Evolutionary conservation across 2,113 vertebrate species (phyloP), one percentile per base, ranked within the genome.

Genomic region (Apeltes quadracus): DNA sequence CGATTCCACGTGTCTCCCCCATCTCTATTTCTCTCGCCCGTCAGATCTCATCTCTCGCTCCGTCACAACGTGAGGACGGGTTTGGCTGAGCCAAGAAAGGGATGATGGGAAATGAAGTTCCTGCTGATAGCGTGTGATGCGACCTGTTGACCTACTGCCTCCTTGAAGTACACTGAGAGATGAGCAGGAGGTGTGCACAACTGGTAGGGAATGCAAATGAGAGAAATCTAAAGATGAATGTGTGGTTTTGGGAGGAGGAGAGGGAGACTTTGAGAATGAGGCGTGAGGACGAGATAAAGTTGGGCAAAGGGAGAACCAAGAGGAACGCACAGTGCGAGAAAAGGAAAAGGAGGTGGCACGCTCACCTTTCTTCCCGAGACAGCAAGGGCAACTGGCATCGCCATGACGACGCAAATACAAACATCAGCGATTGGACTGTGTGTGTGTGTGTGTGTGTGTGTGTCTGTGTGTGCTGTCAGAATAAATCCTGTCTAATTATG

Each of bases 101-200:
- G 76, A 88, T 86, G 84, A 84, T 89, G 81, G 91, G 86, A 86
- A 87, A 89, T 82, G 58, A 83, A 90, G 85, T 88, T 83, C 83
- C 79, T 2, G 63, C 71, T 68, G 77, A 53, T 77, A 74, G 55
- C n/a, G 46, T 63, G 69, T 61, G 64, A 77, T 38, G 72, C 55
- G 85, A 92, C 79, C 85, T 67, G 9, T 53, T 84, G 81, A 85
- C 85, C 83, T 64, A 5, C 62, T n/a, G n/a, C n/a, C n/a, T n/a
- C n/a, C n/a, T 58, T 58, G 56, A 82, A 69, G 72, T 61, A 71
- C 1, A 22, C 50, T 54, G 56, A 76, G 64, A 61, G 57, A 2
- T 12, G 54, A 46, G 32, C 44, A 59, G 63, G 74, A 78, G 65
- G 67, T 29, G 67, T 29, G n/a, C 74, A 39, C 67, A 75, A 67